Percentiles rank a stretch among this genome's conserved stretches.
Conservation (phyloP, 1,140 invertebrate genomes). For the Drosophila parabipectinata region DNA sequence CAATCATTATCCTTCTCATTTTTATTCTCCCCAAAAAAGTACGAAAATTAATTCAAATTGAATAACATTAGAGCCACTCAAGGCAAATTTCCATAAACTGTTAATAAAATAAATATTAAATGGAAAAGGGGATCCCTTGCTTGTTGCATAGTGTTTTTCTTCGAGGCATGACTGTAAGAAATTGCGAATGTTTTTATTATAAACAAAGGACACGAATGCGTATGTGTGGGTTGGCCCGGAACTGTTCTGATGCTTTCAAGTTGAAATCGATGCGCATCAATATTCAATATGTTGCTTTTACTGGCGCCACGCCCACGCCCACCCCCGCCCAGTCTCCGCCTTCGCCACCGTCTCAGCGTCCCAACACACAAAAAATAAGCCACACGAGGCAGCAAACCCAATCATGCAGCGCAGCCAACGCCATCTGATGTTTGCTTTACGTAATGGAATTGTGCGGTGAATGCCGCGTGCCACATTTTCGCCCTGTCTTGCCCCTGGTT, state of each 20-base stretch:
- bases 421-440: constrained; percentile 80
- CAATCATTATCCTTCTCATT: background rate
- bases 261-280: constrained; percentile 79
- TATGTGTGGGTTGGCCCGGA: constrained; percentile 35
- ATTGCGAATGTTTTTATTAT: constrained; percentile 79
- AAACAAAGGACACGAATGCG: constrained; percentile 56
- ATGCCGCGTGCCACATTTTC: constrained; percentile 67
- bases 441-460: constrained; percentile 80
- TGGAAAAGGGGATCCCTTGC: background rate
- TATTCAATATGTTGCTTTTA: constrained; percentile 79
- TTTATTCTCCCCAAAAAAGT: background rate
- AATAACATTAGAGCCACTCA: background rate
- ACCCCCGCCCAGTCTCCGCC: background rate
- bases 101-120: constrained; percentile 1
- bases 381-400: constrained; percentile 60
- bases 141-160: constrained; percentile 48
- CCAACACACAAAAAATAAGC: background rate
- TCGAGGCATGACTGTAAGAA: constrained; percentile 49
- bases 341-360: background rate
- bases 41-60: background rate
- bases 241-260: constrained; percentile 70
- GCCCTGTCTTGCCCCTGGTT: constrained; percentile 39
- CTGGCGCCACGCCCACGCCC: constrained; percentile 52
- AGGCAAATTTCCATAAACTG: background rate
- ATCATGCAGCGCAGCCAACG: constrained; percentile 66